phyloP scores from a whole-genome alignment of 1,140 invertebrate species.

The Neodiprion virginianus region DNA sequence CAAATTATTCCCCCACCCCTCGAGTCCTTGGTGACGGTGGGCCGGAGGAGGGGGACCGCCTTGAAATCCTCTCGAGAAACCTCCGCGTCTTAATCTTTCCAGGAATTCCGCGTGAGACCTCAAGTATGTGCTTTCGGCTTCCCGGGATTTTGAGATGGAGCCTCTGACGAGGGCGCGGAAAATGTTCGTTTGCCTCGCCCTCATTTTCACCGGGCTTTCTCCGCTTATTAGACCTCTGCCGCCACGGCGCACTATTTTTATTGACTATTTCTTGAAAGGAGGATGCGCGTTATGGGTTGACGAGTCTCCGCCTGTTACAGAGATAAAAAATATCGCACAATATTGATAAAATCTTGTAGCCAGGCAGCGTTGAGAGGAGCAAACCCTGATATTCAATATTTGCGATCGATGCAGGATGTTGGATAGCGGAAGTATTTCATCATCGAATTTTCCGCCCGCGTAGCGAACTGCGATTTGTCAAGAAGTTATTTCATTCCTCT shows the following conservation, averaged over 20 bases:
- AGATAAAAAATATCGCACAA: too few species aligned
- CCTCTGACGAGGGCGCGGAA: background rate
- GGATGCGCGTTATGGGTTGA: too few species aligned
- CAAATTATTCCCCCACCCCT: conserved; percentile 25
- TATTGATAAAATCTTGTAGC: too few species aligned
- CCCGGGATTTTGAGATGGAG: background rate
- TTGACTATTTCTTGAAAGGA: too few species aligned
- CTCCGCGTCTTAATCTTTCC: conserved; percentile 1
- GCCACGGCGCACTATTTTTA: too few species aligned
- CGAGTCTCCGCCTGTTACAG: too few species aligned
- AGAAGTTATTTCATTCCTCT: background rate
- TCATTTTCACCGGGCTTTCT: too few species aligned
- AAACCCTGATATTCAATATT: background rate
- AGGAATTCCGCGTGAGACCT: conserved; percentile 6
- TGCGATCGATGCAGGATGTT: background rate
- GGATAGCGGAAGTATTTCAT: background rate
- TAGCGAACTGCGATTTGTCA: too few species aligned
- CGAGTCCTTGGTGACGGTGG: conserved; percentile 22
- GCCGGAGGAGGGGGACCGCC: background rate
- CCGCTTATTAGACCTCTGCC: too few species aligned
- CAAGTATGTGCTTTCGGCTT: conserved; percentile 2
- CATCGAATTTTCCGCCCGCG: background rate
- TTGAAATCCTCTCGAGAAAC: background rate
- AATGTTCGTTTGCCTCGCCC: background rate
- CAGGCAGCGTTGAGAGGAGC: background rate